Percentiles rank a stretch among this genome's conserved stretches.
These are phyloP conservation scores for Leptodactylus fuscus DNA, from an alignment of 2,113 vertebrate genomes.

Conservation along the genomic window DNA sequence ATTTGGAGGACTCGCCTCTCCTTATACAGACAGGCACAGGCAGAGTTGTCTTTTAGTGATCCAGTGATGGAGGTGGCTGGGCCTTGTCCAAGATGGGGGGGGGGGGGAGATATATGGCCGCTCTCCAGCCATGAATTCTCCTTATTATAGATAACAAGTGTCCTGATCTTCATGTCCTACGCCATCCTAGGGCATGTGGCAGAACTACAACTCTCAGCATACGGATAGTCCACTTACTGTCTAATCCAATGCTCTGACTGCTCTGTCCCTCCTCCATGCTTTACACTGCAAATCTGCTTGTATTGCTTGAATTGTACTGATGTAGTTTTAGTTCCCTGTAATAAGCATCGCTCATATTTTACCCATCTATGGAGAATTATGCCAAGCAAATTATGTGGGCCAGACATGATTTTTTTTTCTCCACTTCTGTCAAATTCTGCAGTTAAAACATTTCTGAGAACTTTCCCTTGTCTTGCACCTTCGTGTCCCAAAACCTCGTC, in stretches of 20 bases:
- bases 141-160: neutral
- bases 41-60: constrained; percentile 62
- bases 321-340: too few relatives aligned
- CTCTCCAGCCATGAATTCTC: neutral
- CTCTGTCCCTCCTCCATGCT: neutral
- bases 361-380: too few relatives aligned
- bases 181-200: neutral
- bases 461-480: neutral
- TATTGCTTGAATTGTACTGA: too few relatives aligned
- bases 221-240: too few relatives aligned
- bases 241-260: too few relatives aligned
- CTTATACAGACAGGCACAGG: constrained; percentile 19
- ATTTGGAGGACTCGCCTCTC: neutral
- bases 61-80: constrained; percentile 67
- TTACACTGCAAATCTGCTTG: neutral
- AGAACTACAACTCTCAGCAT: neutral
- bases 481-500: neutral
- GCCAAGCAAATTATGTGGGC: neutral
- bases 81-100: neutral
- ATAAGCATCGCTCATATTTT: too few relatives aligned
- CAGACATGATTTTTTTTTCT: neutral
- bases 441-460: neutral
- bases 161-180: neutral
- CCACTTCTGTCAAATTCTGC: neutral
- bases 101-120: too few relatives aligned